phyloP scores from a whole-genome alignment of 2,888 invertebrate species.

The Spisula solida region DNA sequence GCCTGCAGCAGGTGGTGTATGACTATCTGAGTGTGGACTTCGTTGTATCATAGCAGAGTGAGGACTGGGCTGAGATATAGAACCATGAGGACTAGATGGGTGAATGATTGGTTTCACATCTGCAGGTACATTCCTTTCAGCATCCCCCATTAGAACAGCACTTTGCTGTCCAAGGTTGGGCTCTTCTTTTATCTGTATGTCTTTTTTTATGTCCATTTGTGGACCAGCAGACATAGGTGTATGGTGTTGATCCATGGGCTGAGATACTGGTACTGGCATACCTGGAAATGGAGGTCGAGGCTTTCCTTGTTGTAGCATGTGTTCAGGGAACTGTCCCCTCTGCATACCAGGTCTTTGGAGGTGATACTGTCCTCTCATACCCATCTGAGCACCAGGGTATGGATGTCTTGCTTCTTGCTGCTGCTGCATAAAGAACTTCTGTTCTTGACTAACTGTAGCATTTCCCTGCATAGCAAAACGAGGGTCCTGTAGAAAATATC shows the following conservation, averaged over 20 bases:
- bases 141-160: conserved; percentile 6
- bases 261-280: conserved; percentile 22
- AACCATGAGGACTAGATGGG: background rate
- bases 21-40: conserved; percentile 41
- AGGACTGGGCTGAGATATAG: conserved; percentile 16
- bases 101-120: background rate
- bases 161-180: background rate
- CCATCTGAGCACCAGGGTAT: conserved; percentile 43
- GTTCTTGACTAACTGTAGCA: conserved; percentile 31
- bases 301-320: conserved; percentile 38
- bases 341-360: conserved; percentile 52
- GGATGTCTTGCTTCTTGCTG: conserved; percentile 48
- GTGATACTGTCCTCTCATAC: conserved; percentile 37
- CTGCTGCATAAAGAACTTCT: conserved; percentile 47
- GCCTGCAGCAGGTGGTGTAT: conserved; percentile 42
- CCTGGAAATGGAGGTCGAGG: conserved; percentile 26
- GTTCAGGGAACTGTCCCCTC: conserved; percentile 44
- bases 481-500: conserved; percentile 62
- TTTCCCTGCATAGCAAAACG: conserved; percentile 56
- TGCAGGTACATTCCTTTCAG: background rate
- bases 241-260: background rate
- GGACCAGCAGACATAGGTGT: conserved; percentile 8
- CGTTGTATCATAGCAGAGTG: conserved; percentile 24
- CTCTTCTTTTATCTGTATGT: background rate
- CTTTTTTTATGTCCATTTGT: background rate